Conservation (phyloP, 1,140 invertebrate species). For the Drosophila insularis region DNA sequence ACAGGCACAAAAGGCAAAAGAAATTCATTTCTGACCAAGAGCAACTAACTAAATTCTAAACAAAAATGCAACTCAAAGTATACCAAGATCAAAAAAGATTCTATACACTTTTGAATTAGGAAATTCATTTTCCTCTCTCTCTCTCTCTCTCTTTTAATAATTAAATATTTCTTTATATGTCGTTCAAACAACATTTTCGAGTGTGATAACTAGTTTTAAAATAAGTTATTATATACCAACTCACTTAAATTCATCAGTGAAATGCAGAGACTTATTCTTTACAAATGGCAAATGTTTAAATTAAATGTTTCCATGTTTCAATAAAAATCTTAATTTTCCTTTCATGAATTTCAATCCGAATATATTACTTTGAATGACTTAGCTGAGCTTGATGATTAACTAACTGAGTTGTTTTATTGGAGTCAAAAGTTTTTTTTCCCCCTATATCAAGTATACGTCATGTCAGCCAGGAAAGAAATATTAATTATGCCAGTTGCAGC, state of each 20-base stretch:
- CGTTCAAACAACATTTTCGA: too few relatives aligned
- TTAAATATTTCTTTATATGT: too few relatives aligned
- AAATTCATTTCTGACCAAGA: slow-evolving; percentile 19
- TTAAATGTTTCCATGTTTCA: too few relatives aligned
- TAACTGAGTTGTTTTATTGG: background rate
- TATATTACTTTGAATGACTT: background rate
- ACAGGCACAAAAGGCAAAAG: slow-evolving; percentile 31
- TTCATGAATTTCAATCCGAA: background rate
- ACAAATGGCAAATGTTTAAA: too few relatives aligned
- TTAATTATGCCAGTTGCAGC: slow-evolving; percentile 53
- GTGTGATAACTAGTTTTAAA: too few relatives aligned
- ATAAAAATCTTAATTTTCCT: too few relatives aligned
- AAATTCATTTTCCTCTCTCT: too few relatives aligned
- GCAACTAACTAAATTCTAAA: slow-evolving; percentile 15
- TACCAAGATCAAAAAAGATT: background rate
- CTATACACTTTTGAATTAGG: too few relatives aligned
- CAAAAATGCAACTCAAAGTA: slow-evolving; percentile 28
- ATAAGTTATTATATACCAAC: too few relatives aligned
- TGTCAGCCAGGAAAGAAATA: slow-evolving; percentile 19
- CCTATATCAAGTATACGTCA: slow-evolving; percentile 9
- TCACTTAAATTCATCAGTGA: too few relatives aligned
- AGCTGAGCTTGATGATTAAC: background rate
- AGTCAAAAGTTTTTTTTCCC: background rate
- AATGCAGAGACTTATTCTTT: too few relatives aligned
- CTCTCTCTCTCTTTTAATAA: too few relatives aligned